Conservation (phyloP, 2,113 vertebrate genomes). For the Meriones unguiculatus region DNA sequence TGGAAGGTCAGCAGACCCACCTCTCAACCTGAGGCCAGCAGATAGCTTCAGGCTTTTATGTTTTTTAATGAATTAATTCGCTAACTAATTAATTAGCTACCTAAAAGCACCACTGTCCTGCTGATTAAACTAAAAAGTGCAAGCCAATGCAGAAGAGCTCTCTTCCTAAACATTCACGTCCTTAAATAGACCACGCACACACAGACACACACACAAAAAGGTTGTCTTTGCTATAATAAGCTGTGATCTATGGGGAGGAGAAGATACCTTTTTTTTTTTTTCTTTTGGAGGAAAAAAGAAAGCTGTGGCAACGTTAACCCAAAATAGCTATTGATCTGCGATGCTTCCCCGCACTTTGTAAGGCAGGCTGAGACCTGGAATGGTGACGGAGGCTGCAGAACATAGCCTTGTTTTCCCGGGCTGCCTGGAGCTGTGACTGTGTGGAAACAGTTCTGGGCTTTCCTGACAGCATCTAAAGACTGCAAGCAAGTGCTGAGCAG, state of each 20-base stretch:
- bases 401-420: background rate
- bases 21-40: background rate
- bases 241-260: constrained; percentile 3
- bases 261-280: background rate
- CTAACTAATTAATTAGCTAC: background rate
- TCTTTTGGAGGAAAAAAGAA: background rate
- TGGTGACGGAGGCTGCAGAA: constrained; percentile 61
- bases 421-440: constrained; percentile 7
- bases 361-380: background rate
- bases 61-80: background rate
- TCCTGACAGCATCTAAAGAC: background rate
- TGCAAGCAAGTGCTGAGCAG: constrained; percentile 57
- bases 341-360: background rate
- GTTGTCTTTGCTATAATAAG: constrained; percentile 33
- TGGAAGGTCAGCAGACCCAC: background rate
- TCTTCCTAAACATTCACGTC: constrained; percentile 33
- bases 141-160: background rate
- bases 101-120: background rate
- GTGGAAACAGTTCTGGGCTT: background rate
- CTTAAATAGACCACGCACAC: constrained; percentile 3
- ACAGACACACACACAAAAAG: background rate
- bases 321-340: constrained; percentile 76
- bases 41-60: background rate
- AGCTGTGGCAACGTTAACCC: constrained; percentile 18
- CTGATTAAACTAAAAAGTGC: background rate